Base-by-base conservation (phyloP, 2,888 invertebrate genomes). In the Agonopterix arenella region DNA sequence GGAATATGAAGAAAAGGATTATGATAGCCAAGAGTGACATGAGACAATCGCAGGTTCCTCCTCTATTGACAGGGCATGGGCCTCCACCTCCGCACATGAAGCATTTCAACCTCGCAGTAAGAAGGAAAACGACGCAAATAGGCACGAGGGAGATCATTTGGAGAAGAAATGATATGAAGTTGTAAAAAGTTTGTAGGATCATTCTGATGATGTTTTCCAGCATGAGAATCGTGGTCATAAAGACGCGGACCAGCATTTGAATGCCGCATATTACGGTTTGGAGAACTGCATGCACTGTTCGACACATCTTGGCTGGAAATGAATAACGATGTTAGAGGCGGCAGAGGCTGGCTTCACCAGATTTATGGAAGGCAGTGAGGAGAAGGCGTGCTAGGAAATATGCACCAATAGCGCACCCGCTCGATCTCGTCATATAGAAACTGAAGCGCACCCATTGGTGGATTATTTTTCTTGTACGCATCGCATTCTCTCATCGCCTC, bases 171-270 rank as follows among this genome's bases (percentile, higher is more conserved):
- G 84, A 85, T 64, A 84, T 62, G 50, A 82, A 78, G 64, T 84
- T 86, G 64, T 86, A 86, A 1, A 78, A 9, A 1, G 84, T 81
- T 59, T 84, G 84, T 13, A 84, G 59, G 4, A 82, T 40, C 82
- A 83, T 82, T 48, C 82, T 66, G 50, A 86, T 68, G 2, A 85
- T 58, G 54, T 85, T 85, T 53, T 86, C 86, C 7, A 84, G 48
- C 84, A 84, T 83, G 28, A 88, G 72, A 43, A 86, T 70, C 8
- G 80, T 36, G 52, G 84, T 84, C 81, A 84, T 83, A 44, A 84
- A 74, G 58, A 85, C 74, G 54, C 86, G 66, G 8, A 84, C 77
- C 37, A 84, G 46, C 80, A 83, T 84, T 62, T 85, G 85, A 4
- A 84, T 58, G 4, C 73, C 73, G 57, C 86, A 86, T 76, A 84